A percentile compares a stretch with the other conserved stretches of the same genome.
These are phyloP conservation scores for Diadophis punctatus DNA, from an alignment of 2,113 vertebrate genomes.

Conservation along the genomic window DNA sequence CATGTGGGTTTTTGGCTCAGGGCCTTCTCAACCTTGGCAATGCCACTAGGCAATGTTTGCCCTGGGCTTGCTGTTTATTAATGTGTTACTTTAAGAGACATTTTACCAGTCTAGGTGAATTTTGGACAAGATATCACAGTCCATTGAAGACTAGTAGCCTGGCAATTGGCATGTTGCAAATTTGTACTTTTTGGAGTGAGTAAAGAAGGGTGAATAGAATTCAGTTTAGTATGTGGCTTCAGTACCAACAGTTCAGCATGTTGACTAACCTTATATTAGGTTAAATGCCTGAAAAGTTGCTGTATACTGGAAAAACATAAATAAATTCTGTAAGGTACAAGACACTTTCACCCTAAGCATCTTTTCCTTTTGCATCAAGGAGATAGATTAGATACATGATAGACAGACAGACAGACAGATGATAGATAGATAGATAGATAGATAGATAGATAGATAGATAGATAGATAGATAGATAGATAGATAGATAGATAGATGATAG, in stretches of 20 bases:
- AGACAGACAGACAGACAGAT: no score
- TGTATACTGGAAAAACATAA: not conserved
- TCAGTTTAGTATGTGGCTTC: not conserved
- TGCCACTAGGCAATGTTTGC: not conserved
- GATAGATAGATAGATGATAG: no score
- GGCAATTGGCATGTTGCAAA: not conserved
- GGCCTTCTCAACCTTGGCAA: not conserved
- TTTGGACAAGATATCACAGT: not conserved
- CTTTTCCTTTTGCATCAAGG: not conserved
- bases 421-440: no score
- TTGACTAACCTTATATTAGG: not conserved
- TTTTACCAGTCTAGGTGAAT: not conserved
- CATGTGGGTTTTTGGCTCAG: not conserved
- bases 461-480: rapidly evolving
- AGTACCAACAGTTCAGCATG: not conserved
- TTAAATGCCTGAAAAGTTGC: not conserved
- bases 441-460: not conserved
- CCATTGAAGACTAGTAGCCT: not conserved
- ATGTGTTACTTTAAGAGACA: not conserved
- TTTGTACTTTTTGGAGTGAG: not conserved
- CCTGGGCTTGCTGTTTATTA: not conserved
- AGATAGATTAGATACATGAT: not conserved
- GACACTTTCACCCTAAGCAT: not conserved
- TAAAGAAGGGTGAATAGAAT: not conserved
- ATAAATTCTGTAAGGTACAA: not conserved